phyloP scores from a whole-genome alignment of 2,888 invertebrate species.

The Coremacera marginata region DNA sequence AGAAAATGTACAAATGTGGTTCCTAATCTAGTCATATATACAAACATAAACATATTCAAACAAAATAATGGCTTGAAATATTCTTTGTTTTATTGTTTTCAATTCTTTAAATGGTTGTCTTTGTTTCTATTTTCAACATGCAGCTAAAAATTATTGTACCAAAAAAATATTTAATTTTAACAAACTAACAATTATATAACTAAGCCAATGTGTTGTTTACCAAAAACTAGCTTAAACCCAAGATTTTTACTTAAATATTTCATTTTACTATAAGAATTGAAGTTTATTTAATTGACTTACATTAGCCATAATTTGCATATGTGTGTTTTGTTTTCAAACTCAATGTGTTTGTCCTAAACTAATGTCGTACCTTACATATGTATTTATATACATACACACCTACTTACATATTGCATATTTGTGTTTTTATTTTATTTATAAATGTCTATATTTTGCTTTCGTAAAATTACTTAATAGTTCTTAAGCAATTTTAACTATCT shows the following conservation, averaged over 20 bases:
- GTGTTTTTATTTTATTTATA: too few relatives aligned
- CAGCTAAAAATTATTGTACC: slow-evolving; percentile 1
- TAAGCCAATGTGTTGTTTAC: neutral
- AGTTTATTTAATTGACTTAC: too few relatives aligned
- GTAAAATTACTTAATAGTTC: too few relatives aligned
- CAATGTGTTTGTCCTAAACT: neutral
- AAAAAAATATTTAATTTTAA: neutral
- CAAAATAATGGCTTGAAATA: slow-evolving; percentile 13
- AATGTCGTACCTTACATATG: too few relatives aligned
- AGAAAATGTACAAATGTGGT: slow-evolving; percentile 68
- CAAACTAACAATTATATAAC: neutral
- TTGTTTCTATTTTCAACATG: neutral
- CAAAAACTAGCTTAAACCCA: too few relatives aligned
- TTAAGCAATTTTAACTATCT: too few relatives aligned
- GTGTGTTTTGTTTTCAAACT: neutral
- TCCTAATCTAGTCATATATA: slow-evolving; percentile 68
- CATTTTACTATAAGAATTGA: too few relatives aligned
- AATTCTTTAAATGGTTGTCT: neutral
- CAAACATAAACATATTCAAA: slow-evolving; percentile 32
- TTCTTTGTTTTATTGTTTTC: neutral
- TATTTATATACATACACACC: too few relatives aligned
- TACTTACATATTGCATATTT: too few relatives aligned
- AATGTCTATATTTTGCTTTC: too few relatives aligned
- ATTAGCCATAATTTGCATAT: neutral
- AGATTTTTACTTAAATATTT: too few relatives aligned